Percentiles rank a stretch among this genome's conserved stretches.
phyloP scores from a whole-genome alignment of 2,888 invertebrate species.

The Tricholauxania praeusta region DNA sequence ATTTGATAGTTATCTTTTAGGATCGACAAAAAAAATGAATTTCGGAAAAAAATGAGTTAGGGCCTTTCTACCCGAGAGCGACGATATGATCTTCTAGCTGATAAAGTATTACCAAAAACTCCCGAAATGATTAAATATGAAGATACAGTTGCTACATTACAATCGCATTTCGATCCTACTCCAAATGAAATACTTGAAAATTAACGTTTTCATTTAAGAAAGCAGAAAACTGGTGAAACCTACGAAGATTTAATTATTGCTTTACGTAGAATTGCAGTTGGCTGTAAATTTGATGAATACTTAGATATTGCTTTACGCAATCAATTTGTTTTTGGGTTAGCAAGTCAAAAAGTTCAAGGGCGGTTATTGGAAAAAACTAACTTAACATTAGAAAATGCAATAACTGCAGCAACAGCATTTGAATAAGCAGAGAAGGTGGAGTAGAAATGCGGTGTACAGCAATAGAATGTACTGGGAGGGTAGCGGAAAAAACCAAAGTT shows the following conservation, averaged over 20 bases:
- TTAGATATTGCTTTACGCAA: conserved; percentile 32
- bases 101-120: not conserved
- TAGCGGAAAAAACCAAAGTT: conserved; percentile 1
- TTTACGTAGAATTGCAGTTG: conserved; percentile 1
- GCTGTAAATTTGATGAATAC: conserved; percentile 26
- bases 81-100: too few species aligned
- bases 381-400: conserved; percentile 22
- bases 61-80: too few species aligned
- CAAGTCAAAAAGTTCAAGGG: not conserved
- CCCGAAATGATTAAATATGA: not conserved
- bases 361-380: conserved; percentile 12
- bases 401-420: conserved; percentile 1
- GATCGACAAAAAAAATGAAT: too few species aligned
- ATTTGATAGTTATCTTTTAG: too few species aligned
- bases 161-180: not conserved
- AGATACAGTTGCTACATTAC: not conserved
- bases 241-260: conserved; percentile 8
- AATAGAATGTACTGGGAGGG: not conserved
- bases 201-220: conserved; percentile 26
- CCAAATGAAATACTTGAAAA: conserved; percentile 27
- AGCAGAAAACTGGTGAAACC: conserved; percentile 6
- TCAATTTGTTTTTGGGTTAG: conserved; percentile 31
- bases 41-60: too few species aligned
- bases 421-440: conserved; percentile 25
- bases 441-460: not conserved